These are phyloP conservation scores for Scomberomorus guttatus DNA, from an alignment of 2,797 vertebrate genomes.

Conservation along the genomic window DNA sequence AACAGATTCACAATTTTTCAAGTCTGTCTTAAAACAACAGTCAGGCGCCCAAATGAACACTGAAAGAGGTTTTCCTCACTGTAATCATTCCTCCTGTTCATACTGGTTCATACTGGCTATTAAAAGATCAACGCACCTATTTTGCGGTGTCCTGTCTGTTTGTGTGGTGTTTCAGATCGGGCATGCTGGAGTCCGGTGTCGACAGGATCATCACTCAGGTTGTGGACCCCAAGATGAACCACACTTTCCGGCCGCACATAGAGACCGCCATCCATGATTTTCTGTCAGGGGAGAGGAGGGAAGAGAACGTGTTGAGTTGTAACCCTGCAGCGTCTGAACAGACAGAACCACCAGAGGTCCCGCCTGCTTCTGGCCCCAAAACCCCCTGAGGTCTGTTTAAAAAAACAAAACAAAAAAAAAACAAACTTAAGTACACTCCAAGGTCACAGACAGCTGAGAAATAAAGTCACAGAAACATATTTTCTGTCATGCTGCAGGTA, in stretches of 20 bases:
- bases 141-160: neutral
- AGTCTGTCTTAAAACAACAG: no score
- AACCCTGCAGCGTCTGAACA: conserved; percentile 79
- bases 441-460: neutral
- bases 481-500: conserved; percentile 40
- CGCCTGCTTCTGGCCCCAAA: conserved; percentile 85
- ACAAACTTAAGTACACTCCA: neutral
- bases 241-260: conserved; percentile 98
- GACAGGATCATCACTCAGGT: conserved; percentile 99
- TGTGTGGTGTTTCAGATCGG: conserved; percentile 85
- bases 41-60: no score
- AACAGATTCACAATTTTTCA: no score
- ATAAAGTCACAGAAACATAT: conserved; percentile 10
- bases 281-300: conserved; percentile 91
- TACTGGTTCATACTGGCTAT: no score
- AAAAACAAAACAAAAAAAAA: neutral
- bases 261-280: conserved; percentile 98
- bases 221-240: conserved; percentile 98
- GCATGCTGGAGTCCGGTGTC: conserved; percentile 98
- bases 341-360: conserved; percentile 88
- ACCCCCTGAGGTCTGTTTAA: conserved; percentile 87
- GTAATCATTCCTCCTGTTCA: no score
- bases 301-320: conserved; percentile 84
- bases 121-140: no score
- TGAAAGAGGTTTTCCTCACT: no score